Evolutionary conservation across 1,140 invertebrate genomes (phyloP).

Genomic region (Aethina tumida): DNA sequence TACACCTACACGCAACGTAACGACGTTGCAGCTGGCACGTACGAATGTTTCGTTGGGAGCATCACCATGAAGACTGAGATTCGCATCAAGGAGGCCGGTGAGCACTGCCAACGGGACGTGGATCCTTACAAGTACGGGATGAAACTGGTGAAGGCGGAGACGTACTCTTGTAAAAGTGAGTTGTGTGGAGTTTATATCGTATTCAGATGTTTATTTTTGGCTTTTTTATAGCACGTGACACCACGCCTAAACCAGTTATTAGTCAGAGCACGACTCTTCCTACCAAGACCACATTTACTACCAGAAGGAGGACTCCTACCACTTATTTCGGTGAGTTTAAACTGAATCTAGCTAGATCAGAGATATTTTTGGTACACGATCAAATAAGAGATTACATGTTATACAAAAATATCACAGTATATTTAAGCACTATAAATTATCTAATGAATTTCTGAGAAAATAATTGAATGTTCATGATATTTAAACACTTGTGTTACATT

Average conservation of each 20-base stretch:
- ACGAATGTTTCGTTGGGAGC: constrained; percentile 62
- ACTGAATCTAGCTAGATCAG: constrained; percentile 34
- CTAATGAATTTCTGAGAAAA: too few relatives aligned
- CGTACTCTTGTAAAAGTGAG: constrained; percentile 17
- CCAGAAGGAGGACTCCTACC: constrained; percentile 8
- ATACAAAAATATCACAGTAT: too few relatives aligned
- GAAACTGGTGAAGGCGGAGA: constrained; percentile 40
- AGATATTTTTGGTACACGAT: too few relatives aligned
- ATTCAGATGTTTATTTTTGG: constrained; percentile 1
- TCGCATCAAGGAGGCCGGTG: constrained; percentile 56
- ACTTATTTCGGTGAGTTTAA: constrained; percentile 6
- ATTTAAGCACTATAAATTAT: too few relatives aligned
- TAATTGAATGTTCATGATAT: too few relatives aligned
- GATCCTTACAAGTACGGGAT: constrained; percentile 53
- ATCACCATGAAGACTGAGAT: constrained; percentile 52
- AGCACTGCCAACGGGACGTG: constrained; percentile 54
- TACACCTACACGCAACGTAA: constrained; percentile 61
- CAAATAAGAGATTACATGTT: too few relatives aligned
- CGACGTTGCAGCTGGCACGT: constrained; percentile 47
- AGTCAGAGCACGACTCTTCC: constrained; percentile 2
- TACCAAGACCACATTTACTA: constrained; percentile 4
- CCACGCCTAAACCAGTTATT: constrained; percentile 3
- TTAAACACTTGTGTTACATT: too few relatives aligned
- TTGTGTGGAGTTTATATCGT: constrained; percentile 6
- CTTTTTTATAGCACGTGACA: constrained; percentile 4